Evolutionary conservation across 2,888 invertebrate genomes (phyloP).

Genomic region (Ophioninae sp.): DNA sequence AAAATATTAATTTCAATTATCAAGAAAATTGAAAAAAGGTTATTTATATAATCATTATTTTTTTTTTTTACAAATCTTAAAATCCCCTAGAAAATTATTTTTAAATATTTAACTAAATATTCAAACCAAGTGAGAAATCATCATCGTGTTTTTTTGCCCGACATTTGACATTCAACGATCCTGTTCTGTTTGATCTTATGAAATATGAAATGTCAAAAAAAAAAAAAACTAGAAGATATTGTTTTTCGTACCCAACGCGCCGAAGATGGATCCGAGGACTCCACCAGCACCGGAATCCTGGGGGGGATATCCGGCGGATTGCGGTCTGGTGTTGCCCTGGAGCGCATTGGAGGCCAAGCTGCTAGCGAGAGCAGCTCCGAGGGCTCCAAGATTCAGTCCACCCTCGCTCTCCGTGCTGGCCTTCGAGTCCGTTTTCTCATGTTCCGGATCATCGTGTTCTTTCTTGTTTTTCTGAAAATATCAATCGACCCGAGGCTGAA

Average conservation of each 20-base stretch:
- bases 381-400: constrained; percentile 73
- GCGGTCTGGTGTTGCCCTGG: constrained; percentile 68
- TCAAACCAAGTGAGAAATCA: no score
- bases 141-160: no score
- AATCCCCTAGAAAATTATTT: no score
- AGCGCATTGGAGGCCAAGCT: constrained; percentile 76
- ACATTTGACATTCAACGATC: background rate
- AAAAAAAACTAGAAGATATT: background rate
- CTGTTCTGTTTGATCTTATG: background rate
- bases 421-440: constrained; percentile 74
- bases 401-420: constrained; percentile 73
- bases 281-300: constrained; percentile 71
- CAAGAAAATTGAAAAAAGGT: no score
- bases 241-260: constrained; percentile 73
- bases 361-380: constrained; percentile 77
- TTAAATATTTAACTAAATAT: no score
- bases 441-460: constrained; percentile 67
- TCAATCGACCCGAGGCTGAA: background rate
- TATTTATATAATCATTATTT: no score
- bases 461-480: constrained; percentile 71
- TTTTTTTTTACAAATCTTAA: no score
- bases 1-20: no score
- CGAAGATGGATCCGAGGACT: constrained; percentile 77
- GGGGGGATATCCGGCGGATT: constrained; percentile 73
- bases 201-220: background rate